Evolutionary conservation across 2,888 invertebrate species (phyloP).

Genomic region (Lysandra bellargus): DNA sequence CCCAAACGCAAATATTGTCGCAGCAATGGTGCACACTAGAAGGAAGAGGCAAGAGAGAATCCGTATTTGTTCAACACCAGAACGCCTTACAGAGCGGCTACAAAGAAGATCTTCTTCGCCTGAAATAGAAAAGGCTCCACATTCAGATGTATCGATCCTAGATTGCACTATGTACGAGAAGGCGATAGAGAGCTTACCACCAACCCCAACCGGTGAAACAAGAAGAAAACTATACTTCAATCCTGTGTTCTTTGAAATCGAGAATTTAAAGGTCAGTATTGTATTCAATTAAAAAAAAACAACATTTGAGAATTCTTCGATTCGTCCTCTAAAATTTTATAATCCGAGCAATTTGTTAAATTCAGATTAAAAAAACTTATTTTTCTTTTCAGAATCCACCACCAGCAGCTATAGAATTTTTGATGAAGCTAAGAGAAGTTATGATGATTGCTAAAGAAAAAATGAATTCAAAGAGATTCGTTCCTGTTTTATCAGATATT

Average conservation of each 20-base stretch:
- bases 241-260: conserved; percentile 94
- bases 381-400: conserved; percentile 87
- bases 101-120: conserved; percentile 69
- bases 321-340: background rate
- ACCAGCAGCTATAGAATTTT: conserved; percentile 93
- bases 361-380: background rate
- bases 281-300: too few relatives aligned
- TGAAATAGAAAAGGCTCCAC: conserved; percentile 72
- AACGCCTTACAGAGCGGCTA: conserved; percentile 57
- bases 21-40: conserved; percentile 71
- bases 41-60: conserved; percentile 64
- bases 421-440: conserved; percentile 93
- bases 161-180: conserved; percentile 64
- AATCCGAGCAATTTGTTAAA: background rate
- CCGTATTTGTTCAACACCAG: conserved; percentile 55
- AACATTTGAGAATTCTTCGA: too few relatives aligned
- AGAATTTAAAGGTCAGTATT: conserved; percentile 86
- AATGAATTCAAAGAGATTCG: conserved; percentile 89
- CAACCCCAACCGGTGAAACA: conserved; percentile 63
- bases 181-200: conserved; percentile 49
- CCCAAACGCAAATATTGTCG: conserved; percentile 61
- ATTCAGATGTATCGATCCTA: conserved; percentile 72
- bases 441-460: conserved; percentile 93
- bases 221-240: conserved; percentile 92
- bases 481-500: conserved; percentile 88